phyloP scores from a whole-genome alignment of 2,888 invertebrate species.

The Clepsis dumicolana region DNA sequence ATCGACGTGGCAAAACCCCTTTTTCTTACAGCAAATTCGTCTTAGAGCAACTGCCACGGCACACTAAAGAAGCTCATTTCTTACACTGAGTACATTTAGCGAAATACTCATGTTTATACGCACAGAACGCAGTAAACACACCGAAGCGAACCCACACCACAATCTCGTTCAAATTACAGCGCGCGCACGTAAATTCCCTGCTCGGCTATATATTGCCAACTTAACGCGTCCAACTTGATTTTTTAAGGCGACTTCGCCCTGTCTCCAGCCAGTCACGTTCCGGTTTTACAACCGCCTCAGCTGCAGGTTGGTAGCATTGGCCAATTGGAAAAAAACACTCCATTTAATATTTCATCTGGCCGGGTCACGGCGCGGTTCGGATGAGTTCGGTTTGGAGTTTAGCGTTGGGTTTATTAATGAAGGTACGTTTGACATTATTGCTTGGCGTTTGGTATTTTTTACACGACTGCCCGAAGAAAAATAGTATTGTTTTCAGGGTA shows the following conservation, averaged over 20 bases:
- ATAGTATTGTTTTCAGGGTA: too few relatives aligned
- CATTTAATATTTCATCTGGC: slow-evolving; percentile 75
- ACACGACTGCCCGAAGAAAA: too few relatives aligned
- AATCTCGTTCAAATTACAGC: slow-evolving; percentile 37
- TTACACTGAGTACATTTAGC: background rate
- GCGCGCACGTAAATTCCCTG: slow-evolving; percentile 33
- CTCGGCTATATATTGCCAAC: slow-evolving; percentile 43
- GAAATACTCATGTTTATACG: background rate
- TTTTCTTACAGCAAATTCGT: too few relatives aligned
- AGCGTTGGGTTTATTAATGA: slow-evolving; percentile 21
- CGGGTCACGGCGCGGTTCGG: slow-evolving; percentile 30
- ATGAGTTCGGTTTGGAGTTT: background rate
- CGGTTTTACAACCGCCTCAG: slow-evolving; percentile 80
- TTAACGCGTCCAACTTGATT: slow-evolving; percentile 43
- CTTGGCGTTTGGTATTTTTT: slow-evolving; percentile 14
- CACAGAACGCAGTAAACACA: background rate
- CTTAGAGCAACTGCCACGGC: too few relatives aligned
- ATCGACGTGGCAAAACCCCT: too few relatives aligned
- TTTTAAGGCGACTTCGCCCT: slow-evolving; percentile 46
- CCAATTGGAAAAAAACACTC: slow-evolving; percentile 78
- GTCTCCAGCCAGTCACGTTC: slow-evolving; percentile 70
- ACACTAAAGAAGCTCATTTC: too few relatives aligned
- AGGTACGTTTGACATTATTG: slow-evolving; percentile 28
- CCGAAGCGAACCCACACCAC: slow-evolving; percentile 19
- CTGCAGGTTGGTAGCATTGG: slow-evolving; percentile 60